A percentile compares a stretch with the other conserved stretches of the same genome.
phyloP scores from a whole-genome alignment of 1,140 invertebrate species.

The Cardiocondyla obscurior region DNA sequence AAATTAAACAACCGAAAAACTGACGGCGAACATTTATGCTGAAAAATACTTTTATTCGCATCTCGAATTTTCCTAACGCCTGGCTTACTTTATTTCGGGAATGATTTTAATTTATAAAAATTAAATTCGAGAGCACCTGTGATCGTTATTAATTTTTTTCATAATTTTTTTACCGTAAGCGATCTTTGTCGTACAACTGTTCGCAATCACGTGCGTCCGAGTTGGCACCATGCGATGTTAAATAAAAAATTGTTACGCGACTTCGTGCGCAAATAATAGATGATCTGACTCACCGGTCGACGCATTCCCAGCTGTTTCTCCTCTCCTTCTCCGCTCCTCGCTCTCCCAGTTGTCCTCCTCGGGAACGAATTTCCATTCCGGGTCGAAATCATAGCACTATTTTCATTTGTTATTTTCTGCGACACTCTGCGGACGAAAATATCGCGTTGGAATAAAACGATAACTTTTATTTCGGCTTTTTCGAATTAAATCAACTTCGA shows the following conservation, averaged over 20 bases:
- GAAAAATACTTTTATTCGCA: background rate
- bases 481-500: too few relatives aligned
- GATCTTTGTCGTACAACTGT: background rate
- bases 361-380: too few relatives aligned
- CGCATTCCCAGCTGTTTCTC: background rate
- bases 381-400: too few relatives aligned
- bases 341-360: background rate
- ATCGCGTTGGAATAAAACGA: too few relatives aligned
- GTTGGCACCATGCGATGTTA: background rate
- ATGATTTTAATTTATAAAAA: background rate
- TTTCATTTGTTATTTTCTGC: too few relatives aligned
- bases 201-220: background rate
- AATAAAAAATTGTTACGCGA: background rate
- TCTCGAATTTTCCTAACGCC: background rate
- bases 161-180: background rate
- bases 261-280: background rate
- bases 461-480: too few relatives aligned
- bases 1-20: background rate
- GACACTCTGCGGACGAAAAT: too few relatives aligned
- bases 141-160: background rate
- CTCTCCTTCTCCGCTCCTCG: background rate
- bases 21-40: background rate
- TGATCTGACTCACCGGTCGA: background rate
- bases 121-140: background rate
- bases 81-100: background rate